Evolutionary conservation across 2,113 vertebrate species (phyloP), one percentile per base, ranked within the genome.

Genomic region (Sturnus vulgaris): DNA sequence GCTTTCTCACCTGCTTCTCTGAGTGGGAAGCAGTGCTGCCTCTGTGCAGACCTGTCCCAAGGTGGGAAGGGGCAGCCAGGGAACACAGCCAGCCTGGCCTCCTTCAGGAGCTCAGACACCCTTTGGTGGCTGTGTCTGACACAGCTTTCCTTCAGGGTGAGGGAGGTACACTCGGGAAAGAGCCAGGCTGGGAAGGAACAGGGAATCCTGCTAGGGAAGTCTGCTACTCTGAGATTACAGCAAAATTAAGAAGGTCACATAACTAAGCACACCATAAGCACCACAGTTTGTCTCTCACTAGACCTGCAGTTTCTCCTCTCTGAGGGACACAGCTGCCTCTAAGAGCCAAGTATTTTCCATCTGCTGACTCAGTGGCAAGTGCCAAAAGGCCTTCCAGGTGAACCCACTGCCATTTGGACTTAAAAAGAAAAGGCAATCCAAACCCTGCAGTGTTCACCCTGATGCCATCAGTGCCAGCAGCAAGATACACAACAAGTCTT

Each of bases 91-190:
- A 30, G 50, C 15, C 55, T 33, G 39, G 33, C 5, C 39, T 19
- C 55, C 50, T 55, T n/a, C 8, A 3, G 11, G 27, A 63, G 39
- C 31, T 42, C 5, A 31, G n/a, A 57, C 5, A 5, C 12, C 25
- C 4, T 16, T 19, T 40, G 19, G 4, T 27, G 70, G 16, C 25
- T 78, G 9, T 8, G 8, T 40, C 23, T 7, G 20, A 40, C 0
- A 2, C 16, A 5, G 2, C 5, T 40, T 56, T 15, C 49, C 46
- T 59, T 27, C 39, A 44, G 37, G n/a, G 14, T 0, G 1, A 15
- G 47, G 27, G 55, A 37, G 37, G 37, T 37, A 37, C 37, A 37
- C 37, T 37, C 37, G 8, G 37, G 60, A 82, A 78, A 44, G 46
- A 73, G 46, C 5, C 28, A 63, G 30, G 11, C 11, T 3, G 10